A percentile compares a stretch with the other conserved stretches of the same genome.
phyloP scores from a whole-genome alignment of 2,113 vertebrate species.

The Neoarius graeffei region DNA sequence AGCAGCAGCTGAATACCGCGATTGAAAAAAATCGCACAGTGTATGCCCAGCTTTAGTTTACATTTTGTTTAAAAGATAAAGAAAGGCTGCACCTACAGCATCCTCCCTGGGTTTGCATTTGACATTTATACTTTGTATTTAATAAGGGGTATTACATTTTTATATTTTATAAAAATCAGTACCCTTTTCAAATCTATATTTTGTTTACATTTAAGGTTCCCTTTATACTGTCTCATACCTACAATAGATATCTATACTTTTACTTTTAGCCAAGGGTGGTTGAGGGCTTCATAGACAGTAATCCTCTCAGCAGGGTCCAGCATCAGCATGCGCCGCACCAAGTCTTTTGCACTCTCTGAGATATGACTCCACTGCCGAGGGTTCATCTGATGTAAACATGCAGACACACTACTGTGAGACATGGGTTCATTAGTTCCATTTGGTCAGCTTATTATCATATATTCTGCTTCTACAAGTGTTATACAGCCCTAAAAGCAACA shows the following conservation, averaged over 20 bases:
- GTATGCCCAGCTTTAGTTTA: no score
- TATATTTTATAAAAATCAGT: no score
- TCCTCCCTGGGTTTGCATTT: neutral
- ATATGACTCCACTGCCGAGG: constrained; percentile 98
- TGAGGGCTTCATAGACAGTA: constrained; percentile 98
- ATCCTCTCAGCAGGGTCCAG: constrained; percentile 98
- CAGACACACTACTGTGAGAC: neutral
- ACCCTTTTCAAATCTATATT: neutral
- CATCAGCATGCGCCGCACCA: constrained; percentile 98
- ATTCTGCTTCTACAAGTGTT: neutral
- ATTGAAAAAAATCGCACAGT: no score
- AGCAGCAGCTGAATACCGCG: no score
- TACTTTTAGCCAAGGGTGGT: constrained; percentile 99
- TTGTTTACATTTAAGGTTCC: neutral
- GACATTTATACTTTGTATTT: neutral
- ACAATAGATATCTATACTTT: neutral
- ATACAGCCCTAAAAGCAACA: neutral
- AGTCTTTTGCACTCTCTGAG: constrained; percentile 98
- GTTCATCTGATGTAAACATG: constrained; percentile 84
- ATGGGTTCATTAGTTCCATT: neutral
- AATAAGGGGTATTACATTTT: neutral
- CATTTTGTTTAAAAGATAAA: neutral
- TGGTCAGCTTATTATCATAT: neutral
- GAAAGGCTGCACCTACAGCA: neutral
- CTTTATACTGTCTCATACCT: neutral